These are phyloP conservation scores for Neria commutata DNA, from an alignment of 2,888 invertebrate species.

Conservation along the genomic window DNA sequence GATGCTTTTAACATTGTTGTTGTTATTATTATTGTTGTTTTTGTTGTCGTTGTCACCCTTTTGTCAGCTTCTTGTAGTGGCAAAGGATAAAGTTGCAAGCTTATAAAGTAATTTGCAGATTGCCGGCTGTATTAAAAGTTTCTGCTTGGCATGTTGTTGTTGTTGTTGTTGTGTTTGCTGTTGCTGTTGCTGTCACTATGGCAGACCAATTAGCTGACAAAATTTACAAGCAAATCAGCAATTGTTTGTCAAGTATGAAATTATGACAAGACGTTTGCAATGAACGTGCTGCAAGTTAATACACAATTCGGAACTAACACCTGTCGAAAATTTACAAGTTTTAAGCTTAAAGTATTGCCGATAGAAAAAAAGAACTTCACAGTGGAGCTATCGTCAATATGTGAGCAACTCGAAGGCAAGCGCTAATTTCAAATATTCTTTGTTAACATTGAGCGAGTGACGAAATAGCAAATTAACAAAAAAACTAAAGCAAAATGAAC, in stretches of 20 bases:
- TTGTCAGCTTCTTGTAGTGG: neutral
- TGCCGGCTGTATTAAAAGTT: constrained; percentile 43
- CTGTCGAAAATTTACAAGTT: constrained; percentile 3
- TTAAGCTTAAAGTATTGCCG: no score
- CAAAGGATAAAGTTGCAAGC: constrained; percentile 17
- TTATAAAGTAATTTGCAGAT: constrained; percentile 50
- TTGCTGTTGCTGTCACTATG: constrained; percentile 18
- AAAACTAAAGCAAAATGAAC: no score
- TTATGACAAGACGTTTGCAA: neutral
- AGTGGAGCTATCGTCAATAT: no score
- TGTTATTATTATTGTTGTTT: constrained; percentile 32
- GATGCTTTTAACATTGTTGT: neutral
- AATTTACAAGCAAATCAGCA: constrained; percentile 39
- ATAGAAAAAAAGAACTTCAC: no score
- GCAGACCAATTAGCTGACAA: constrained; percentile 40
- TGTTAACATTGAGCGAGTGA: no score
- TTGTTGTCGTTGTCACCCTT: neutral
- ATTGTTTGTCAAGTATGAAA: constrained; percentile 7
- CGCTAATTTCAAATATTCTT: no score
- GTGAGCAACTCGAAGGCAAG: no score
- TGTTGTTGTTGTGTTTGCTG: constrained; percentile 20
- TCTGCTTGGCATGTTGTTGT: constrained; percentile 20
- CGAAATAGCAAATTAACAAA: no score
- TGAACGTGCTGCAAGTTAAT: neutral
- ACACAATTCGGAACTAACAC: constrained; percentile 24